phyloP scores from a whole-genome alignment of 2,888 invertebrate species.

The Fragum whitleyi region DNA sequence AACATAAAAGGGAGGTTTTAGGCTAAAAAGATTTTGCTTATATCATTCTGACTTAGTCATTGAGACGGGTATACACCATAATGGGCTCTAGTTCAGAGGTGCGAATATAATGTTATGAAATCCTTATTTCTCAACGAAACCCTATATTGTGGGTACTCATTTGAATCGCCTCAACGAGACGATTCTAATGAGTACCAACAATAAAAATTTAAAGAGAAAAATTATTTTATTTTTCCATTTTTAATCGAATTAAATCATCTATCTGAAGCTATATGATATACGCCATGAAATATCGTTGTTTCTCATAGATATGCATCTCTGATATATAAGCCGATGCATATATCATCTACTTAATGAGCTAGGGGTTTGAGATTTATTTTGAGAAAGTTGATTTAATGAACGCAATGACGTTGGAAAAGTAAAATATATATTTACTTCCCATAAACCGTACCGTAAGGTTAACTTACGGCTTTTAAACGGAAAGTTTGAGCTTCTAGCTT shows the following conservation, averaged over 20 bases:
- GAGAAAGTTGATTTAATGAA: background rate
- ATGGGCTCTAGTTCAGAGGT: background rate
- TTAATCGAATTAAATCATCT: background rate
- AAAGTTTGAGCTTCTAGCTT: too few relatives aligned
- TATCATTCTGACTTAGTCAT: constrained; percentile 24
- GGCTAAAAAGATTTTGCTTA: constrained; percentile 21
- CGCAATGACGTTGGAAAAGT: background rate
- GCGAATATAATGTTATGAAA: background rate
- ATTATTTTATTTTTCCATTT: background rate
- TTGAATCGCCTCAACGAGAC: too few relatives aligned
- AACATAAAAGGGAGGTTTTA: constrained; percentile 10
- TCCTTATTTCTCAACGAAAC: too few relatives aligned
- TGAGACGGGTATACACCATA: background rate
- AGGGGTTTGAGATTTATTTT: background rate
- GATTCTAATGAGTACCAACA: background rate
- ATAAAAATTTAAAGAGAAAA: background rate
- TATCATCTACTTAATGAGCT: background rate
- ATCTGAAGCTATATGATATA: background rate
- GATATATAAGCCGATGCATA: background rate
- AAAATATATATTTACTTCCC: background rate
- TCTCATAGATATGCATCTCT: background rate
- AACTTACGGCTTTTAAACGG: too few relatives aligned
- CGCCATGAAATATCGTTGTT: background rate
- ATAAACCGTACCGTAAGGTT: background rate
- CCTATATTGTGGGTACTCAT: too few relatives aligned